Percentiles rank a stretch among this genome's conserved stretches.
Evolutionary conservation across 2,113 vertebrate species (phyloP).

Genomic region (Hyaena hyaena): DNA sequence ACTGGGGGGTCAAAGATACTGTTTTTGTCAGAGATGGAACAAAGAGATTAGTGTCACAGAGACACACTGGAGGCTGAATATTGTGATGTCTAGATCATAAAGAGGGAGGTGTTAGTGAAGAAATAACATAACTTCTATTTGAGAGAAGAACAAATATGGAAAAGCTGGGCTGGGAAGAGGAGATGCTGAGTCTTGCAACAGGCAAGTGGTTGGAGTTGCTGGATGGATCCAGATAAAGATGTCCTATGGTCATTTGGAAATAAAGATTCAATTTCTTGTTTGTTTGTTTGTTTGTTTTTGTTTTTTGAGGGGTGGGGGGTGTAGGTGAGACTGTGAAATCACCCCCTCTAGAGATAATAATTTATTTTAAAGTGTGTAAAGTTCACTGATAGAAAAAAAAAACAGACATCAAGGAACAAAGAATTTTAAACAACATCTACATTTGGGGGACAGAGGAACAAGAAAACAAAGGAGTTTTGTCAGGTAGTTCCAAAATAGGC

Average conservation of each 20-base stretch:
- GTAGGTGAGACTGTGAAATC: neutral
- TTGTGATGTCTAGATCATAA: neutral
- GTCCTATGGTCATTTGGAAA: neutral
- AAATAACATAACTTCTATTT: neutral
- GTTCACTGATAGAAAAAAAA: slow-evolving; percentile 20
- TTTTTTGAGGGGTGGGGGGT: neutral
- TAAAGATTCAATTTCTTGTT: neutral
- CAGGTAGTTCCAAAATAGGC: slow-evolving; percentile 47
- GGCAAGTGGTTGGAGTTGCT: neutral
- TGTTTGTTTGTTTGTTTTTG: neutral
- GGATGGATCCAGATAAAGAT: neutral
- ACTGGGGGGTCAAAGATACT: neutral
- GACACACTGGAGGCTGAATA: neutral
- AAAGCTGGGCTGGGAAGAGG: neutral
- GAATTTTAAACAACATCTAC: neutral
- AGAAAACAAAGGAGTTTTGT: slow-evolving; percentile 48
- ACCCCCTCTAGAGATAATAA: neutral
- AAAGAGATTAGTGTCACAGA: neutral
- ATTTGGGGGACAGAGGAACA: slow-evolving; percentile 8
- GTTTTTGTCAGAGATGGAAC: slow-evolving; percentile 14
- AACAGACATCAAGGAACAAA: slow-evolving; percentile 6
- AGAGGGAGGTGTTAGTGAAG: neutral
- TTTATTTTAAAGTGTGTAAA: neutral
- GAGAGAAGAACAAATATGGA: neutral
- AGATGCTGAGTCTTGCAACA: neutral